phyloP scores from a whole-genome alignment of 2,797 vertebrate species.

The Tapera naevia region DNA sequence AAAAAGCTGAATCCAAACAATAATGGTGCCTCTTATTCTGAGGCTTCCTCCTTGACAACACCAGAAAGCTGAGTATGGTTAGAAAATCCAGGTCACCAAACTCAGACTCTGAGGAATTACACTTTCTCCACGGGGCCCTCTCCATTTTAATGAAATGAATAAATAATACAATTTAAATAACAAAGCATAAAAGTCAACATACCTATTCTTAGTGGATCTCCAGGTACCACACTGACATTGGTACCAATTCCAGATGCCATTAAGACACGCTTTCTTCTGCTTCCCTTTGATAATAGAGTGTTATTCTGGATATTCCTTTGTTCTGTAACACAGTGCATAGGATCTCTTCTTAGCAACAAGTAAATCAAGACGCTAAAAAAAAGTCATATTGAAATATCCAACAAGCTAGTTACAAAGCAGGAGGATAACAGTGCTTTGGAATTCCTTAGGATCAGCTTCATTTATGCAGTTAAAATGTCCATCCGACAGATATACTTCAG shows the following conservation, averaged over 20 bases:
- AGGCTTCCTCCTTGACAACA: not conserved
- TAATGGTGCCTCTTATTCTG: not conserved
- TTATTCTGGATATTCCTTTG: constrained; percentile 20
- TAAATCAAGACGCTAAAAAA: not conserved
- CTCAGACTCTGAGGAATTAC: not conserved
- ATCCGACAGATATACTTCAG: not conserved
- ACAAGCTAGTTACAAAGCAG: not conserved
- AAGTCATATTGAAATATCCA: not conserved
- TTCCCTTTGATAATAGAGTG: constrained; percentile 40
- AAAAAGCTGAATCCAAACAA: not conserved
- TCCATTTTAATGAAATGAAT: not conserved
- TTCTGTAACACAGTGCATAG: constrained; percentile 45
- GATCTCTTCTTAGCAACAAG: not conserved
- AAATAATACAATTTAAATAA: not conserved
- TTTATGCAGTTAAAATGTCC: not conserved
- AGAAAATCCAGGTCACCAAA: not conserved
- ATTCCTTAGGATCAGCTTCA: not conserved
- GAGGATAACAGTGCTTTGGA: not conserved
- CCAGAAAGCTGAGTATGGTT: not conserved
- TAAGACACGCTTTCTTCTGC: constrained; percentile 77
- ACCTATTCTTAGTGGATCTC: constrained; percentile 84
- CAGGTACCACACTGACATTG: constrained; percentile 70
- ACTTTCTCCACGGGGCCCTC: fast-evolving
- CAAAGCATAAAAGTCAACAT: not conserved
- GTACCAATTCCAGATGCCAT: constrained; percentile 81